phyloP scores from a whole-genome alignment of 2,888 invertebrate genomes.

The Lycophotia porphyrea region DNA sequence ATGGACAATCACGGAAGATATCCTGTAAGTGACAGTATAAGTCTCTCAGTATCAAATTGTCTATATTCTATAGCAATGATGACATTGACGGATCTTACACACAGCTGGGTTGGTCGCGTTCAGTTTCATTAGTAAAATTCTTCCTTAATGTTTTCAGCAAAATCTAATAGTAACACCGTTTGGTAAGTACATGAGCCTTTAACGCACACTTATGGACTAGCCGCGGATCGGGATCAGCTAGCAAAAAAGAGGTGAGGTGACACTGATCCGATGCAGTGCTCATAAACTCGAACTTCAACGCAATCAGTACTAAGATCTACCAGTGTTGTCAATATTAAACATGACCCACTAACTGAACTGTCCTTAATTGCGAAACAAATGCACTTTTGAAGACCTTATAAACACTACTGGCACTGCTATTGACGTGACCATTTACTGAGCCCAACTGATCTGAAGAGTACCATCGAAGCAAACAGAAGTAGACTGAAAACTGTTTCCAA shows the following conservation, averaged over 20 bases:
- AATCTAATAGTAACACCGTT: too few species aligned
- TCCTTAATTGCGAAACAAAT: not conserved
- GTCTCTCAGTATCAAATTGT: too few species aligned
- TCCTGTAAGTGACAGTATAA: too few species aligned
- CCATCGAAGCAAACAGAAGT: not conserved
- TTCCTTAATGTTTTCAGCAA: too few species aligned
- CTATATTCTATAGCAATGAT: too few species aligned
- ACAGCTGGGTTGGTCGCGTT: too few species aligned
- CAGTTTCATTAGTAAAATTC: too few species aligned
- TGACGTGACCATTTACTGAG: not conserved
- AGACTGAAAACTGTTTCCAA: not conserved
- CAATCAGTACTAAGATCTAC: not conserved
- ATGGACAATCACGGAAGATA: too few species aligned
- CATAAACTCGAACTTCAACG: not conserved
- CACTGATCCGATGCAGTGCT: not conserved
- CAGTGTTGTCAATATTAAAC: not conserved
- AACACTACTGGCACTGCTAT: not conserved
- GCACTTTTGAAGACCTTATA: not conserved
- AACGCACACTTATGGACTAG: too few species aligned
- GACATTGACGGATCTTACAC: too few species aligned
- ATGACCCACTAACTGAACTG: not conserved
- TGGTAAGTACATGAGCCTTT: too few species aligned
- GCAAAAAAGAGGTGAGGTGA: not conserved
- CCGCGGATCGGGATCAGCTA: not conserved
- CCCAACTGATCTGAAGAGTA: not conserved